These are phyloP conservation scores for Athene noctua DNA, from an alignment of 2,113 vertebrate species.

Conservation along the genomic window DNA sequence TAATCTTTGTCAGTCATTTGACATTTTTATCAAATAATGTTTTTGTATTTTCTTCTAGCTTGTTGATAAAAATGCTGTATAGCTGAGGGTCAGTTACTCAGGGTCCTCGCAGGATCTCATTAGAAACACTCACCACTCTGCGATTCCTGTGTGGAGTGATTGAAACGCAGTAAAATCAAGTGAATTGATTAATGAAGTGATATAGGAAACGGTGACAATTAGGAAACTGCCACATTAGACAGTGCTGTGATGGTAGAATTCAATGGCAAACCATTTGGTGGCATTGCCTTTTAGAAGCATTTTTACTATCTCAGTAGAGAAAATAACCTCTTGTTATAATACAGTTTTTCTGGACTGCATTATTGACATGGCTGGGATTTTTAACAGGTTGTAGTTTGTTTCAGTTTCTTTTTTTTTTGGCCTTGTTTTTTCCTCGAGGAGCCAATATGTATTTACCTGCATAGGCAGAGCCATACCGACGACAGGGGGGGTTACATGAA, in stretches of 20 bases:
- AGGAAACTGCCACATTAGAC: not conserved
- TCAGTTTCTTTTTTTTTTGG: not conserved
- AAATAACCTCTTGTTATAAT: not conserved
- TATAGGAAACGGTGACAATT: slow-evolving; percentile 20
- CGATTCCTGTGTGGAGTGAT: not conserved
- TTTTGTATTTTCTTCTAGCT: slow-evolving; percentile 48
- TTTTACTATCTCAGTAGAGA: not conserved
- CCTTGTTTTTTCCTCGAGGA: not conserved
- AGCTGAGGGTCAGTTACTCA: slow-evolving; percentile 50
- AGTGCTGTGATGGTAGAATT: not conserved
- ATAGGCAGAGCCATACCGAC: not conserved
- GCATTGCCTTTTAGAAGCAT: not conserved
- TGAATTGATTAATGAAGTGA: slow-evolving; percentile 32
- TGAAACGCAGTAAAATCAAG: slow-evolving; percentile 10
- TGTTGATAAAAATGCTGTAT: slow-evolving; percentile 55
- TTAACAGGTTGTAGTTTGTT: not conserved
- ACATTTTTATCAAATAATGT: slow-evolving; percentile 62
- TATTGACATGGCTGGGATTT: not conserved
- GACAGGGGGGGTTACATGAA: not conserved
- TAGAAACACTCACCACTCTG: not conserved
- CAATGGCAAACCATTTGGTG: not conserved
- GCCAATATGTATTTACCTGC: not conserved
- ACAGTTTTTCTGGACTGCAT: not conserved
- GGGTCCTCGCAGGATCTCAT: slow-evolving; percentile 39
- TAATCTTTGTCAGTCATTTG: slow-evolving; percentile 63